These are phyloP conservation scores for Osedax fenrisi DNA, from an alignment of 2,888 invertebrate species.

Conservation along the genomic window DNA sequence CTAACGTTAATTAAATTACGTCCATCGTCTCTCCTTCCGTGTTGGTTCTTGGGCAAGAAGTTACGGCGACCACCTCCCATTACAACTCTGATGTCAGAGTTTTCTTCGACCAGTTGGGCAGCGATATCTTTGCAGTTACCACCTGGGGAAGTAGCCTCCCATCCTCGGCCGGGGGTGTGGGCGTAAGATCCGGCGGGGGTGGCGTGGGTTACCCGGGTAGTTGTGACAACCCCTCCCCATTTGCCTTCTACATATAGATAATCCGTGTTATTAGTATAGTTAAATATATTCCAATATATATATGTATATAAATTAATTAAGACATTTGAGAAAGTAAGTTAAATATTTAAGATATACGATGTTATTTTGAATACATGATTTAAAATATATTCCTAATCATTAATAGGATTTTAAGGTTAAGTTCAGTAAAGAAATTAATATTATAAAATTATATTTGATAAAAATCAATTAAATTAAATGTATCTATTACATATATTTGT, in stretches of 20 bases:
- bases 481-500: too few relatives aligned
- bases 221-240: constrained; percentile 46
- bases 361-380: too few relatives aligned
- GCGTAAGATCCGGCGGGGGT: constrained; percentile 48
- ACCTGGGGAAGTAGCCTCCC: background rate
- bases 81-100: constrained; percentile 1
- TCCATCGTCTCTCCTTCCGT: background rate
- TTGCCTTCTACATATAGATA: constrained; percentile 38
- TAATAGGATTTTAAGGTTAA: too few relatives aligned
- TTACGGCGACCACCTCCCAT: background rate
- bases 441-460: too few relatives aligned
- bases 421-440: too few relatives aligned
- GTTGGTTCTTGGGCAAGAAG: background rate
- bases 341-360: too few relatives aligned
- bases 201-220: constrained; percentile 48
- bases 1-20: constrained; percentile 8
- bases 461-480: too few relatives aligned
- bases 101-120: background rate
- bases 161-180: constrained; percentile 39
- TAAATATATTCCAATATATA: too few relatives aligned
- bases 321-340: too few relatives aligned
- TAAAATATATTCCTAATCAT: too few relatives aligned
- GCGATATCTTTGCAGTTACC: constrained; percentile 9
- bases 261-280: too few relatives aligned
- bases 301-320: too few relatives aligned